These are phyloP conservation scores for Cercopithecus neglectus DNA, from an alignment of 2,797 vertebrate genomes.

Conservation along the genomic window DNA sequence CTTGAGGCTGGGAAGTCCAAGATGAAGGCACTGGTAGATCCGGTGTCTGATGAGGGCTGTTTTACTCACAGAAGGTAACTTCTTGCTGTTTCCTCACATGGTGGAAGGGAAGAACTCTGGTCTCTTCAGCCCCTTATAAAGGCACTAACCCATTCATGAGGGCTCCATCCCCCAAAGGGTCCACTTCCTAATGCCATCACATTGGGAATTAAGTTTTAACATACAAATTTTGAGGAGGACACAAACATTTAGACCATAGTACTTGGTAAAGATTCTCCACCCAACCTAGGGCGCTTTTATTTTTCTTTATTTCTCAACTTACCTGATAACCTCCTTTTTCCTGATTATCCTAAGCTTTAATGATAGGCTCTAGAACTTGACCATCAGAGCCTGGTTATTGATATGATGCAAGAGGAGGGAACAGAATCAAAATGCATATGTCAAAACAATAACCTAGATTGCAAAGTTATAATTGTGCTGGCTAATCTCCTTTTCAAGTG, in stretches of 20 bases:
- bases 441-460: not conserved
- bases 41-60: not conserved
- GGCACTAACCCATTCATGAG: not conserved
- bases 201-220: not conserved
- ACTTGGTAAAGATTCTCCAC: not conserved
- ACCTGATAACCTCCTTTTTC: not conserved
- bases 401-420: not conserved
- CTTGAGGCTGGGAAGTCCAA: not conserved
- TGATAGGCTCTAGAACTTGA: not conserved
- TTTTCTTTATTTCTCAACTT: not conserved
- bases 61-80: not conserved
- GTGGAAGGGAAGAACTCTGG: not conserved
- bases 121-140: not conserved
- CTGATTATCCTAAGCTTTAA: not conserved
- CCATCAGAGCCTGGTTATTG: not conserved
- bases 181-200: not conserved
- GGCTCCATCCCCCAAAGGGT: not conserved
- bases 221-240: not conserved
- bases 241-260: not conserved
- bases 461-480: not conserved
- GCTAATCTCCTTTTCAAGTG: not conserved
- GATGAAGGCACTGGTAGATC: not conserved
- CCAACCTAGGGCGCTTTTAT: not conserved
- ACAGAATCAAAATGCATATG: not conserved
- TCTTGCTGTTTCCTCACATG: not conserved